A percentile compares a stretch with the other conserved stretches of the same genome.
These are phyloP conservation scores for Spatulosminthurus flaviceps DNA, from an alignment of 2,888 invertebrate genomes.

Conservation along the genomic window DNA sequence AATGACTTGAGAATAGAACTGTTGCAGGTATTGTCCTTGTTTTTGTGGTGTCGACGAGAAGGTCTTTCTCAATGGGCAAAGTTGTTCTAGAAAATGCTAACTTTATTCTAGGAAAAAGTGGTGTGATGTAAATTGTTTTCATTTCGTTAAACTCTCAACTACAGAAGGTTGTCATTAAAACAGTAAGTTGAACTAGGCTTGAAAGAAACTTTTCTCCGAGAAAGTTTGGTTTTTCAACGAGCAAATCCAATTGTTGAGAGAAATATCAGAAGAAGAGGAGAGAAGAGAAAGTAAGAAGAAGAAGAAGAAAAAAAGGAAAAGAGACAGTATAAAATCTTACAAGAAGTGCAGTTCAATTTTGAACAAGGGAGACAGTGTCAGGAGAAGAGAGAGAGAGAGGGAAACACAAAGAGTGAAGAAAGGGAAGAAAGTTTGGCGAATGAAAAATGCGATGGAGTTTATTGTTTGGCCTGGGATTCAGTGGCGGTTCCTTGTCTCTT, in stretches of 20 bases:
- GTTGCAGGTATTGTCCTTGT: too few species aligned
- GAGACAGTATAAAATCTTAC: slow-evolving; percentile 11
- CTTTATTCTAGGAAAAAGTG: background rate
- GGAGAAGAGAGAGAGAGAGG: background rate
- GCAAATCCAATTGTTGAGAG: background rate
- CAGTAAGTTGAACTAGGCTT: background rate
- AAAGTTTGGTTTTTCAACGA: slow-evolving; percentile 2
- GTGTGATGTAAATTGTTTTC: background rate
- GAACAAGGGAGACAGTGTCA: background rate
- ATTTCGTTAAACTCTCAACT: background rate
- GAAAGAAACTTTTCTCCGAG: background rate
- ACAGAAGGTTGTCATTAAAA: background rate
- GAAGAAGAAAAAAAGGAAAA: background rate
- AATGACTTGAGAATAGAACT: too few species aligned
- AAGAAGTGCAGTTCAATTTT: slow-evolving; percentile 9
- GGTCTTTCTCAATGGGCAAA: too few species aligned
- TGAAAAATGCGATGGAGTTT: slow-evolving; percentile 50
- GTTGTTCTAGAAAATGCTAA: too few species aligned
- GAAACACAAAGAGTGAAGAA: slow-evolving; percentile 23
- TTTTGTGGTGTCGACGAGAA: too few species aligned
- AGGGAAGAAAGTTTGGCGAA: slow-evolving; percentile 28
- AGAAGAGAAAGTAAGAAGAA: background rate
- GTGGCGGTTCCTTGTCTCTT: slow-evolving; percentile 45
- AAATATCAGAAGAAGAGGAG: slow-evolving; percentile 11
- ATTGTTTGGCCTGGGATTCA: slow-evolving; percentile 51